Conservation (phyloP, 2,113 vertebrate genomes). For the Harpagus bidentatus region DNA sequence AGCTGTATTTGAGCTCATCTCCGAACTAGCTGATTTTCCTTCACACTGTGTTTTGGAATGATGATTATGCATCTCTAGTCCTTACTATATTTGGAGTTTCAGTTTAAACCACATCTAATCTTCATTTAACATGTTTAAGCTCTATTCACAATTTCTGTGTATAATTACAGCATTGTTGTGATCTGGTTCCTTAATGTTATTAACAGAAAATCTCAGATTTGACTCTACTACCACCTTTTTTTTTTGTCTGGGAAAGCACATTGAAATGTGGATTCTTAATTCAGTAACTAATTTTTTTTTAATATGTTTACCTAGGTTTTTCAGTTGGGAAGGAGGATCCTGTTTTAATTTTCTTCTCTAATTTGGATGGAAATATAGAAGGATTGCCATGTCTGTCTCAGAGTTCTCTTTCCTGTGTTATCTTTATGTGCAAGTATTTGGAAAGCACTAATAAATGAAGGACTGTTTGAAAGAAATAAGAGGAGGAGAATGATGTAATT, state of each 20-base stretch:
- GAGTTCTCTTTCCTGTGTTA: background rate
- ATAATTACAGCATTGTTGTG: background rate
- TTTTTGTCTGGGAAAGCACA: background rate
- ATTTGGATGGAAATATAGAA: background rate
- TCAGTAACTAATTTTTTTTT: background rate
- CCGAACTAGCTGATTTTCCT: background rate
- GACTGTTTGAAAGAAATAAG: background rate
- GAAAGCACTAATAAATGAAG: background rate
- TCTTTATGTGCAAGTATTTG: background rate
- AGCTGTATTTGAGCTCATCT: background rate
- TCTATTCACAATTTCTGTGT: background rate
- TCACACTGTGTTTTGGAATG: background rate
- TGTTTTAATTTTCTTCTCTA: background rate
- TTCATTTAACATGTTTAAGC: background rate
- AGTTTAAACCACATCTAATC: background rate
- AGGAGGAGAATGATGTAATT: background rate
- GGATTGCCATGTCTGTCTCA: background rate
- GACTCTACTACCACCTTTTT: fast-evolving
- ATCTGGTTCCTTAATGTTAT: background rate
- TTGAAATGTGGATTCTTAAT: background rate
- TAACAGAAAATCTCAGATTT: background rate
- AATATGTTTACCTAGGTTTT: background rate
- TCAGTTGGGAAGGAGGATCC: background rate
- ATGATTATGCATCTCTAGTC: background rate
- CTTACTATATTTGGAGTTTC: background rate